Evolutionary conservation across 2,797 vertebrate species (phyloP).

Genomic region (Zalophus californianus): DNA sequence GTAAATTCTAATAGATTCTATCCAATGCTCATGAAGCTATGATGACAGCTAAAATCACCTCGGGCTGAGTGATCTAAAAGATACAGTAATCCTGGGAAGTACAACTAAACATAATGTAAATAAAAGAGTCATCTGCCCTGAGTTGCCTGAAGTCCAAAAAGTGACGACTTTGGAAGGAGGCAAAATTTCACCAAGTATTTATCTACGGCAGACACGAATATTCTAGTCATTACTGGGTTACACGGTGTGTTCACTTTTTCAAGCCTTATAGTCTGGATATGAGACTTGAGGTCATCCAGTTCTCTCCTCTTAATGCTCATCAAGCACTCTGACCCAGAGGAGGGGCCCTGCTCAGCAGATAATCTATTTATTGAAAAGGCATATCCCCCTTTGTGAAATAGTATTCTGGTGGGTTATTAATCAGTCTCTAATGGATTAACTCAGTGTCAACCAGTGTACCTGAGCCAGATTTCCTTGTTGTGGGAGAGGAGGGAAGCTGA

Average conservation of each 20-base stretch:
- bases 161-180: conserved; percentile 30
- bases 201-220: not conserved
- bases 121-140: not conserved
- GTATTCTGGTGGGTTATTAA: not conserved
- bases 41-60: not conserved
- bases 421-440: not conserved
- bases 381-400: not conserved
- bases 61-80: conserved; percentile 5
- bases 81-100: not conserved
- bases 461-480: not conserved
- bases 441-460: not conserved
- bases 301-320: not conserved
- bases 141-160: not conserved
- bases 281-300: not conserved
- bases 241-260: not conserved
- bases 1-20: not conserved
- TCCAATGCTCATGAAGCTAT: not conserved
- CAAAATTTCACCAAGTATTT: not conserved
- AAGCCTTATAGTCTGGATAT: not conserved
- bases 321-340: not conserved
- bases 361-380: not conserved
- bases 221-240: not conserved
- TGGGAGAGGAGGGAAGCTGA: not conserved
- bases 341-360: not conserved
- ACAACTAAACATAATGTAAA: not conserved